Evolutionary conservation across 2,113 vertebrate species (phyloP), one percentile per base, ranked within the genome.

Genomic region (Atractosteus spatula): DNA sequence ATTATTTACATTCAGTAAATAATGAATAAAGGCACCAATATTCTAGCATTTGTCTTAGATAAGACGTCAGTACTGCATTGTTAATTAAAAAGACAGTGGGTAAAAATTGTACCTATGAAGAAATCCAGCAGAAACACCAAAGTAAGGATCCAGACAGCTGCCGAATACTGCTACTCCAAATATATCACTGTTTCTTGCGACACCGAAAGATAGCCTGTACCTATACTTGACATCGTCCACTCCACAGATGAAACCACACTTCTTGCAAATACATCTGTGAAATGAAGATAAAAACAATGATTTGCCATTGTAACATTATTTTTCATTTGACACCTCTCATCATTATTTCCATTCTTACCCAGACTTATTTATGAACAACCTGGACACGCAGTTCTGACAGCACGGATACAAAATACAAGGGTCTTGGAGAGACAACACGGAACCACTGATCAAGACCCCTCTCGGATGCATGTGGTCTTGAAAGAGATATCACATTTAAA

Each of bases 101-200:
- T 13, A 4, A 62, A 12, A 45, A 43, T 62, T 80, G 83, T 83
- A 94, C 93, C 89, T 92, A 59, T 88, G 84, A 64, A 94, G 82
- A 72, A 57, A 79, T 73, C 75, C 81, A 51, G 93, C 92, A 0
- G 88, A 86, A 70, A 88, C 65, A 70, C 93, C 93, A 78, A 94
- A 94, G 77, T 89, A 90, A 10, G 81, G 72, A 80, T 94, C 90
- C 66, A 94, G 88, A 76, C 91, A 92, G 72, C 84, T 90, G 79
- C 93, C 93, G 81, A 94, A 94, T 54, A 93, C 84, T 0, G 91
- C 92, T 73, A 94, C 74, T 17, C 77, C 68, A 84, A 86, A 86
- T 65, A 94, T 62, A 76, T 83, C 82, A 43, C 13, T 73, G 61
- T 83, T 83, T 71, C 87, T 86, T 61, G 89, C 86, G 73, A 86